Percentiles rank a stretch among this genome's conserved stretches.
phyloP scores from a whole-genome alignment of 2,113 vertebrate genomes.

The Pseudolaguvia tuberculata region DNA sequence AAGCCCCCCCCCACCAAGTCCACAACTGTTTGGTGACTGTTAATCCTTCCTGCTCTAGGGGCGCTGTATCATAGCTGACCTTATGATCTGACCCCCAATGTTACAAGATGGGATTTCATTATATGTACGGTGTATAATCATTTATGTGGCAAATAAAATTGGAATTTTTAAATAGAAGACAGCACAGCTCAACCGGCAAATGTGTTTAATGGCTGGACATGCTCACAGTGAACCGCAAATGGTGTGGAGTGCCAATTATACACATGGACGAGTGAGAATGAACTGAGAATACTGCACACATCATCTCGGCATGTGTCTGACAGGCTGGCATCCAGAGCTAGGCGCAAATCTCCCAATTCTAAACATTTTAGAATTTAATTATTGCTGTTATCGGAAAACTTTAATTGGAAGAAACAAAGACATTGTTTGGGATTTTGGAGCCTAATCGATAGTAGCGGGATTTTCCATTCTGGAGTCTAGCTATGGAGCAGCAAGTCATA shows the following conservation, averaged over 20 bases:
- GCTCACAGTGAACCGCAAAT: slow-evolving; percentile 53
- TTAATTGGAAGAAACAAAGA: not conserved
- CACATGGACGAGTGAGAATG: slow-evolving; percentile 38
- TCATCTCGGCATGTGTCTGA: slow-evolving; percentile 23
- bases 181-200: slow-evolving; percentile 40
- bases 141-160: no score
- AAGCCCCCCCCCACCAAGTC: no score
- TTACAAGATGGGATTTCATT: no score
- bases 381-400: not conserved
- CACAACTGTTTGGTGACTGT: no score
- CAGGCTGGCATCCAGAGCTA: slow-evolving; percentile 2
- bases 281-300: slow-evolving; percentile 52
- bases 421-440: not conserved
- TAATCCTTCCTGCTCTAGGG: no score
- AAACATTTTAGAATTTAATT: not conserved
- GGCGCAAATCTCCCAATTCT: not conserved
- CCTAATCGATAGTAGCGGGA: not conserved
- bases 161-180: slow-evolving; percentile 3
- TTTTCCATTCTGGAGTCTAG: slow-evolving; percentile 3
- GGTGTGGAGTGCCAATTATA: slow-evolving; percentile 57
- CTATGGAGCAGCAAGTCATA: slow-evolving; percentile 19
- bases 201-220: slow-evolving; percentile 56
- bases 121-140: no score
- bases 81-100: no score
- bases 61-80: no score